phyloP scores from a whole-genome alignment of 2,113 vertebrate genomes.

The Hemichromis elongatus region DNA sequence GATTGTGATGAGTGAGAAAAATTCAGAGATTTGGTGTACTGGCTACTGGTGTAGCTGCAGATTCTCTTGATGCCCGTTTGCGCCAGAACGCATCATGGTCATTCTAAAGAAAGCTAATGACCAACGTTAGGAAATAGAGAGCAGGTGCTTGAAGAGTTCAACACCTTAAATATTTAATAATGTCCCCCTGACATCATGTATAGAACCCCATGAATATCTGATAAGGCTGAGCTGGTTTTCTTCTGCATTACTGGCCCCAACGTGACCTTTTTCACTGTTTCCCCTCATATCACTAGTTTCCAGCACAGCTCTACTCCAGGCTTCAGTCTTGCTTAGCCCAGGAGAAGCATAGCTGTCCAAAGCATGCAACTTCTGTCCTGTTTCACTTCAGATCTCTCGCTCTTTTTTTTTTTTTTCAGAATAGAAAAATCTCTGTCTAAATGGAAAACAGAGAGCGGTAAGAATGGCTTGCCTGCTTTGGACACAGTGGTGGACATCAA shows the following conservation, averaged over 20 bases:
- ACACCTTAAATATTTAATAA: background rate
- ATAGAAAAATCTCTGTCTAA: slow-evolving; percentile 39
- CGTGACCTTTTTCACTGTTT: background rate
- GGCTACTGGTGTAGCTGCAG: background rate
- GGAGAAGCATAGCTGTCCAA: slow-evolving; percentile 39
- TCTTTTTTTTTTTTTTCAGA: slow-evolving; percentile 19
- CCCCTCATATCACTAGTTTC: background rate
- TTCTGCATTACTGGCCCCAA: background rate
- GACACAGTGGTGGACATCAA: slow-evolving; percentile 70
- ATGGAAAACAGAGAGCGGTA: slow-evolving; percentile 61
- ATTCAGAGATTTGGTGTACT: background rate
- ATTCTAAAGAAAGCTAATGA: background rate
- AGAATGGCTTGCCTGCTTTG: slow-evolving; percentile 51
- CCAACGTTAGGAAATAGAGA: background rate
- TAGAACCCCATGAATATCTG: background rate
- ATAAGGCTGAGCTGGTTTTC: background rate
- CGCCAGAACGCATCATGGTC: background rate
- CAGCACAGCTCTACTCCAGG: background rate
- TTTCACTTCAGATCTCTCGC: slow-evolving; percentile 49
- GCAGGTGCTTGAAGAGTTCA: background rate
- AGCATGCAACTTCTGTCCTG: slow-evolving; percentile 54
- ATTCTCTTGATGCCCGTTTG: background rate
- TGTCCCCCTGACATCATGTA: background rate
- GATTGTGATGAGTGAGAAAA: background rate
- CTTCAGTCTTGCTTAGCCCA: background rate